Base-by-base conservation (phyloP, 2,797 vertebrate species). In the Diglossa cyanea region DNA sequence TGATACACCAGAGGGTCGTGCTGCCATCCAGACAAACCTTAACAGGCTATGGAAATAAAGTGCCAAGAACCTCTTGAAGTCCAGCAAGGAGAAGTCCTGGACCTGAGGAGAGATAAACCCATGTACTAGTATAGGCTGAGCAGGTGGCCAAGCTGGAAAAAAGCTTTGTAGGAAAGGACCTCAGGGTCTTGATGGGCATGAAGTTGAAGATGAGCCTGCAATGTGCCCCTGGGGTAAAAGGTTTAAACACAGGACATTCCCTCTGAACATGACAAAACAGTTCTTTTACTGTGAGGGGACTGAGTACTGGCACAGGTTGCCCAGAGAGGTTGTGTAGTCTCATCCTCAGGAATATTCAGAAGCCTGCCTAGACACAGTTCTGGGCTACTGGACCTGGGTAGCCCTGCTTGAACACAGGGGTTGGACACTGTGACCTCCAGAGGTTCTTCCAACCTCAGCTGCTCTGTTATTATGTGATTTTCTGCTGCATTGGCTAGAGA, bases 1-100 rank as follows among this genome's bases (percentile, higher is more conserved):
- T 55, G 33, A 16, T 42, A 74, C 7, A 37, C 6, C 12, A 53
- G 50, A 63, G 13, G 39, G 13, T 66, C 0, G 0, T 45, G 33
- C 62, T 85, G 67, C 33, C 33, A 33, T 55, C 33, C 33, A 67
- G 51, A 58, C 7, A 20, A 57, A 54, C 30, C 30, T 90, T 58
- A 28, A 13, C 17, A 86, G 45, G 9, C 50, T 81, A 14, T 58
- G 75, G 35, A 78, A 85, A n/a, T 17, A 19, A 37, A 12, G 54
- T 90, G n/a, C 42, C 26, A 44, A 66, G 57, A 91, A n/a, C 30
- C 2, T 78, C 37, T 16, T 45, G 37, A 37, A 53, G 9, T 77
- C 65, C 31, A 83, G 3, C 20, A 85, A 51, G 5, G 12, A 54
- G 18, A 66, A 70, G 30, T 60, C 26, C 25, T 65, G 28, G 23